Evolutionary conservation across 2,113 vertebrate genomes (phyloP).

Genomic region (Garra rufa): DNA sequence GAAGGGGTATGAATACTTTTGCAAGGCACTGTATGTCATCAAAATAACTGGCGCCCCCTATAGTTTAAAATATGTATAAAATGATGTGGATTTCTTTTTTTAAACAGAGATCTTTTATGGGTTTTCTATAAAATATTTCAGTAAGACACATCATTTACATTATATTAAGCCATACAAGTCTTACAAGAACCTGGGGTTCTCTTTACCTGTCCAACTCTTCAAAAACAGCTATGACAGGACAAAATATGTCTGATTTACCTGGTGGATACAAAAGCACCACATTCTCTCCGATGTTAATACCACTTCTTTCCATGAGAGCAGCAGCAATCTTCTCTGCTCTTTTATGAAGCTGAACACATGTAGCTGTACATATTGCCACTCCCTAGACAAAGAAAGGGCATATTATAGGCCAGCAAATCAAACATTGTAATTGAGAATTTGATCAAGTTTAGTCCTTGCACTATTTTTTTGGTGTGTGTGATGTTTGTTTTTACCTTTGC

Average conservation of each 20-base stretch:
- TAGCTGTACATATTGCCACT: conserved; percentile 88
- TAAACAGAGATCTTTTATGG: too few relatives aligned
- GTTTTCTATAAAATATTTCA: too few relatives aligned
- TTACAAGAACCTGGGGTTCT: too few relatives aligned
- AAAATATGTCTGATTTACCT: conserved; percentile 38
- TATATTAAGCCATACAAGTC: too few relatives aligned
- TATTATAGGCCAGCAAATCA: conserved; percentile 4
- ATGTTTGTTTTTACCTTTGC: conserved; percentile 86
- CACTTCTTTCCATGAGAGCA: conserved; percentile 91
- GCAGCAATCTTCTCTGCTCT: conserved; percentile 93
- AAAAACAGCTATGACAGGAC: neutral
- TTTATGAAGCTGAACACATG: conserved; percentile 95
- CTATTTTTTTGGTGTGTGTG: neutral
- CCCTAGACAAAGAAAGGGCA: conserved; percentile 76
- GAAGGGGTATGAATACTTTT: too few relatives aligned
- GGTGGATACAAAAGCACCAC: conserved; percentile 97
- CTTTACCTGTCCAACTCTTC: too few relatives aligned
- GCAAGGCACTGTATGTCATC: too few relatives aligned
- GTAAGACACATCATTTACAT: too few relatives aligned
- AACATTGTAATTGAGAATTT: neutral
- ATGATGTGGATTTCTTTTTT: too few relatives aligned
- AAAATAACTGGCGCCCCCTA: too few relatives aligned
- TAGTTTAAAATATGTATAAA: too few relatives aligned
- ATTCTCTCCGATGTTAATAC: conserved; percentile 96
- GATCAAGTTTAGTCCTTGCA: neutral